These are phyloP conservation scores for Poecilobothrus nobilitatus DNA, from an alignment of 2,888 invertebrate species.

Conservation along the genomic window DNA sequence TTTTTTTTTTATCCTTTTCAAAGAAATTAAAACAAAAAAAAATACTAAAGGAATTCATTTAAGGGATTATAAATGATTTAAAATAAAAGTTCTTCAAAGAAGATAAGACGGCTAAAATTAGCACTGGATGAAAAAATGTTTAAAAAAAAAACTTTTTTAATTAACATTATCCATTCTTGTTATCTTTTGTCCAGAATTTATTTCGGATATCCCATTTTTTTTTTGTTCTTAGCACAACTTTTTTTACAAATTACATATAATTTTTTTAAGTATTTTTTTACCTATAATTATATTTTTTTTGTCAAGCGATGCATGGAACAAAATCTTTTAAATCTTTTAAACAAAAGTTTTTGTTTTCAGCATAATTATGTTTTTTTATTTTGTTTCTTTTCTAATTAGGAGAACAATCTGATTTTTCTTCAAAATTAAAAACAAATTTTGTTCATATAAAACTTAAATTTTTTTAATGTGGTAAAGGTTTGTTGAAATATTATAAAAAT, in stretches of 20 bases:
- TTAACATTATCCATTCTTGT: conserved; percentile 7
- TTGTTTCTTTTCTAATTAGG: too few relatives aligned
- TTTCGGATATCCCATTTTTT: not conserved
- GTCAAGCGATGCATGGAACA: not conserved
- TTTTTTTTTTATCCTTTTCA: not conserved
- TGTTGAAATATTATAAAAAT: too few relatives aligned
- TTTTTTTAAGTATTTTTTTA: not conserved
- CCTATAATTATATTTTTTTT: not conserved
- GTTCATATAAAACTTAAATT: too few relatives aligned
- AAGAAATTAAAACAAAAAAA: not conserved
- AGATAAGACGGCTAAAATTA: conserved; percentile 1
- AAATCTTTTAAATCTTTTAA: not conserved
- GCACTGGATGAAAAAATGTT: not conserved
- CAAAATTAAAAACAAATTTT: too few relatives aligned
- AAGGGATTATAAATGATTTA: not conserved
- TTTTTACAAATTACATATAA: not conserved
- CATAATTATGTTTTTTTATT: too few relatives aligned
- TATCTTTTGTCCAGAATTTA: not conserved
- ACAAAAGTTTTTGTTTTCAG: not conserved
- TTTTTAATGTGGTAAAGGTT: too few relatives aligned
- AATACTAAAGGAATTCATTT: not conserved
- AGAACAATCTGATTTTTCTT: too few relatives aligned
- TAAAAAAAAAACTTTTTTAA: conserved; percentile 7
- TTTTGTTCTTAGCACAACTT: not conserved
- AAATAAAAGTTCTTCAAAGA: not conserved